Evolutionary conservation across 2,888 invertebrate species (phyloP), one percentile per base, ranked within the genome.

Genomic region (Eupithecia insigniata): DNA sequence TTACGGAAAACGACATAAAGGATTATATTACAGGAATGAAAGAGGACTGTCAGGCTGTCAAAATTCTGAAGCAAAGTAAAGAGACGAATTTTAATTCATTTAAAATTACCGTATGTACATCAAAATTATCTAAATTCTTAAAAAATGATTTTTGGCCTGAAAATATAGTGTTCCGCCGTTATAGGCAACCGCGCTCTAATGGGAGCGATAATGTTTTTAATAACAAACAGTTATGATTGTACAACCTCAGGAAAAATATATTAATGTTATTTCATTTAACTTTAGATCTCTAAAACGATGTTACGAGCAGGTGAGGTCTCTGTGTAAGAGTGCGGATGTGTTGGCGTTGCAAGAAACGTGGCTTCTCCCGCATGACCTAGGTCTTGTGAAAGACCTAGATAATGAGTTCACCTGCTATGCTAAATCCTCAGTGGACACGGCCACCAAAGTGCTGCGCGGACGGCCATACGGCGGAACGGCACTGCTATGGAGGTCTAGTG

Each of bases 261-360:
- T 43, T 8, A 65, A 39, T 43, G 5, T 65, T 3, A 26, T 43
- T 14, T 65, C 65, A 26, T 65, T 65, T 65, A 65, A 65, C 43
- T 65, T 43, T 43, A 65, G 43, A 16, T 65, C 65, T 2, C 12
- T 65, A 18, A 65, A 65, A 43, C 39, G 65, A 6, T 26, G 26
- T 12, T n/a, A 26, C 8, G 43, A 65, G 5, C 65, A 65, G 26
- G 36, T 65, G 3, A 39, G 43, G n/a, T 46, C 46, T 3, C 12
- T 66, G 22, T 66, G 46, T 51, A 51, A 30, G n/a, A 51, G 22
- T 12, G 22, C 51, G 28, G 66, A 66, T 22, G 18, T 71, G 30
- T 30, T 60, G 12, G 28, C n/a, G 3, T 22, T 71, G 18, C 71
- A 69, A 36, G 69, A 69, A 64, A 69, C 69, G 2, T 69, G 69